phyloP scores from a whole-genome alignment of 2,888 invertebrate species.

The Phaonia tiefii region DNA sequence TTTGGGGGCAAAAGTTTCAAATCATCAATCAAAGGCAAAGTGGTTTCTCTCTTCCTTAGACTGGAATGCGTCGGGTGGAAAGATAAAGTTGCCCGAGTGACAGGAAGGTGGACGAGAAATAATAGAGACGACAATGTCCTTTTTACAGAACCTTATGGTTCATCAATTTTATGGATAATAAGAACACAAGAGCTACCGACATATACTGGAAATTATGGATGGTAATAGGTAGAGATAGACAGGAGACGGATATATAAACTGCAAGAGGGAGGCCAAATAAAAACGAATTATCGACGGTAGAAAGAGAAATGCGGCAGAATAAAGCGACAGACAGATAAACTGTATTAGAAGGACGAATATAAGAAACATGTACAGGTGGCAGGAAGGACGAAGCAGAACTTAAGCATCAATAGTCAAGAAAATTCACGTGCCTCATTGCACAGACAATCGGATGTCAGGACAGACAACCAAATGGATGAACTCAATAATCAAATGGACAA shows the following conservation, averaged over 20 bases:
- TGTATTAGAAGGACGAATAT: too few relatives aligned
- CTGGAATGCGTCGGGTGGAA: too few relatives aligned
- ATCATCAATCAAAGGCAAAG: constrained; percentile 32
- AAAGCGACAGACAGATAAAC: too few relatives aligned
- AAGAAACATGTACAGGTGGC: too few relatives aligned
- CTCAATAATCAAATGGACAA: background rate
- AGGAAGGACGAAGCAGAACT: too few relatives aligned
- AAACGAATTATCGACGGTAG: too few relatives aligned
- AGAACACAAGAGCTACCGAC: background rate
- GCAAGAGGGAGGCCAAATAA: background rate
- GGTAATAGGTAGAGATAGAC: too few relatives aligned
- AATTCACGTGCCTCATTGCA: background rate
- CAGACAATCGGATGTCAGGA: background rate
- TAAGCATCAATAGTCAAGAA: too few relatives aligned
- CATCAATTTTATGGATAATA: constrained; percentile 26
- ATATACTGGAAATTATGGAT: too few relatives aligned
- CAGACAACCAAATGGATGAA: background rate
- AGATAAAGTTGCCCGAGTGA: too few relatives aligned
- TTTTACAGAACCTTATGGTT: constrained; percentile 3
- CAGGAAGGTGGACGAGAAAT: background rate
- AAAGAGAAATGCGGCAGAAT: too few relatives aligned
- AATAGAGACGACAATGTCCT: background rate
- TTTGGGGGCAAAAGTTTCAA: background rate
- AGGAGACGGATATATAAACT: too few relatives aligned
- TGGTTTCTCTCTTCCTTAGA: background rate